Evolutionary conservation across 2,113 vertebrate species (phyloP).

Genomic region (Rhineura floridana): DNA sequence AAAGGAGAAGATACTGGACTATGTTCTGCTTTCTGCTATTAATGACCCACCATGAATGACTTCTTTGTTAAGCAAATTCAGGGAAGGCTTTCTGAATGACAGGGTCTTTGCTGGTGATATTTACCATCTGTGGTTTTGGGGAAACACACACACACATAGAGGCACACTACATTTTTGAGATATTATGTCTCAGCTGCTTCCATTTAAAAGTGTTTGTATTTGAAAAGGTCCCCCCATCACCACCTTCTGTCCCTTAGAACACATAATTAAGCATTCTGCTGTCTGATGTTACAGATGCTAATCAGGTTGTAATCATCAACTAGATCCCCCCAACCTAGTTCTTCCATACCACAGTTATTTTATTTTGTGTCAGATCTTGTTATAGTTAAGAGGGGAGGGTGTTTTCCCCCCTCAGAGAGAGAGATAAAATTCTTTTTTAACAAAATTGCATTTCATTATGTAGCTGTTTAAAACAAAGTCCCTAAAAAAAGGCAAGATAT

Average conservation of each 20-base stretch:
- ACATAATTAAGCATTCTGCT: conserved; percentile 38
- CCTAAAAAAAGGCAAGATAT: background rate
- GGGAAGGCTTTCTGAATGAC: conserved; percentile 55
- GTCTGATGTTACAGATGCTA: conserved; percentile 5
- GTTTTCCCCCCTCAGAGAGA: background rate
- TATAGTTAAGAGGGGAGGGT: background rate
- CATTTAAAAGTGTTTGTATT: conserved; percentile 54
- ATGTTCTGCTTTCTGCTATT: conserved; percentile 45
- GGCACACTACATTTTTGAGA: conserved; percentile 34
- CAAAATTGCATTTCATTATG: background rate
- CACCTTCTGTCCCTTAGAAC: conserved; percentile 5
- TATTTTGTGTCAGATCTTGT: background rate
- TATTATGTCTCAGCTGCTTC: conserved; percentile 50
- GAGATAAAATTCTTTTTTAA: background rate
- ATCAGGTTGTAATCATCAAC: conserved; percentile 6
- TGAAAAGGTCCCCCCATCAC: conserved; percentile 20
- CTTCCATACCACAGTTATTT: conserved; percentile 21
- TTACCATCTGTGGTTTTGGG: conserved; percentile 59
- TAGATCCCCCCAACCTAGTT: conserved; percentile 7
- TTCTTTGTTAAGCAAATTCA: conserved; percentile 53
- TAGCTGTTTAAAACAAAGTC: conserved; percentile 1
- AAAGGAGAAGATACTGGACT: conserved; percentile 20
- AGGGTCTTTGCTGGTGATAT: conserved; percentile 44
- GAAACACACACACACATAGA: background rate
- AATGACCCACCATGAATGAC: conserved; percentile 42